Percentiles rank a stretch among this genome's conserved stretches.
phyloP scores from a whole-genome alignment of 2,113 vertebrate genomes.

The Carassius carassius region DNA sequence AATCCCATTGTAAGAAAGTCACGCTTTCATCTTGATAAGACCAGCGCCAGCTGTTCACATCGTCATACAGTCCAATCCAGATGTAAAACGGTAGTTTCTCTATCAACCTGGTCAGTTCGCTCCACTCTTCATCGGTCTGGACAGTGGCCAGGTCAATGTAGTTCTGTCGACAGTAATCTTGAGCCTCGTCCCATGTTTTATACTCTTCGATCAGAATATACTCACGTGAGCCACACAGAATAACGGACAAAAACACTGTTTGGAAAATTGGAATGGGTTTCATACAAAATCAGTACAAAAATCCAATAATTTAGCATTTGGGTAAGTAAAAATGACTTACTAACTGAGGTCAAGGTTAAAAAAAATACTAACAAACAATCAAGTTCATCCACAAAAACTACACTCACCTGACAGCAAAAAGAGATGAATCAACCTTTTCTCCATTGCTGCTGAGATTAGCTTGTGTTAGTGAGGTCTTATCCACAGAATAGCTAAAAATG shows the following conservation, averaged over 20 bases:
- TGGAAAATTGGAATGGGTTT: not conserved
- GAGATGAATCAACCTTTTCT: not conserved
- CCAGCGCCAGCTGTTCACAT: constrained; percentile 9
- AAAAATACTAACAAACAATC: not conserved
- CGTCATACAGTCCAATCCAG: constrained; percentile 44
- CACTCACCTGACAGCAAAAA: constrained; percentile 17
- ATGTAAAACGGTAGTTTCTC: not conserved
- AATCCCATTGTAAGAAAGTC: not conserved
- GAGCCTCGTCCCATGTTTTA: constrained; percentile 12
- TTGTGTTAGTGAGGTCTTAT: not conserved
- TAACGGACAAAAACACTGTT: constrained; percentile 3
- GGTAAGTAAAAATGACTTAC: not conserved
- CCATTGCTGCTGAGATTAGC: not conserved
- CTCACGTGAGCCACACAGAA: not conserved
- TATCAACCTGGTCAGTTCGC: not conserved
- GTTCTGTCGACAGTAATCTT: not conserved
- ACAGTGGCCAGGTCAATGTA: constrained; percentile 4
- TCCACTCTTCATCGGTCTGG: constrained; percentile 3
- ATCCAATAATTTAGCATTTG: no score
- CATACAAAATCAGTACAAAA: not conserved
- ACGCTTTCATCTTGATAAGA: not conserved
- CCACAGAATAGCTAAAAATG: no score
- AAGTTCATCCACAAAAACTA: no score
- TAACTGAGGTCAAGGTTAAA: no score
- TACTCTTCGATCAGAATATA: constrained; percentile 24